phyloP scores from a whole-genome alignment of 2,888 invertebrate genomes.

The Alcis repandata region DNA sequence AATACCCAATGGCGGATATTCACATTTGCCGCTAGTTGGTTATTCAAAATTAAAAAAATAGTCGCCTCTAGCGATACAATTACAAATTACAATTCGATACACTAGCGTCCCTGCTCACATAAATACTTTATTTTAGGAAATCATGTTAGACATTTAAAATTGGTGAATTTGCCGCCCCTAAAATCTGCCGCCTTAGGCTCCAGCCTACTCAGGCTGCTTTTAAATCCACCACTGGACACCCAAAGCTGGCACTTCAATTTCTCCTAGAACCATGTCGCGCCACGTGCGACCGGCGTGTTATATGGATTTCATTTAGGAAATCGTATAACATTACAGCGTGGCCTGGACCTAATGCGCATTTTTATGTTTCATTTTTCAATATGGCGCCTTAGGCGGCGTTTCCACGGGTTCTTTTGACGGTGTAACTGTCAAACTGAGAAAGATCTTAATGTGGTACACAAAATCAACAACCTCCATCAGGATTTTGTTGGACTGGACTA shows the following conservation, averaged over 20 bases:
- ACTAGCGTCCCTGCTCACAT: background rate
- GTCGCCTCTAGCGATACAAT: too few relatives aligned
- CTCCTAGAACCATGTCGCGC: conserved; percentile 52
- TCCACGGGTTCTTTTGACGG: background rate
- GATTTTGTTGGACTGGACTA: too few relatives aligned
- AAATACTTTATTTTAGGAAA: too few relatives aligned
- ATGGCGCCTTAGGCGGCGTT: conserved; percentile 41
- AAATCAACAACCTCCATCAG: too few relatives aligned
- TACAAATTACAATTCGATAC: background rate
- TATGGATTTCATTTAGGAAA: conserved; percentile 85
- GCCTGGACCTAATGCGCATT: conserved; percentile 77
- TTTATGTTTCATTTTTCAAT: conserved; percentile 79
- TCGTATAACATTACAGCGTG: conserved; percentile 80
- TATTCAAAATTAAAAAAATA: too few relatives aligned
- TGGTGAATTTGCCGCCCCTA: too few relatives aligned
- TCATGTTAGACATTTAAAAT: too few relatives aligned
- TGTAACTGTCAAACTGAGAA: background rate
- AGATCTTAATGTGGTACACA: too few relatives aligned
- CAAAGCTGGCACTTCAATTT: conserved; percentile 54
- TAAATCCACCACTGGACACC: background rate
- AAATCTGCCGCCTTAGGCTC: too few relatives aligned
- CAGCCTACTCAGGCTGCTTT: too few relatives aligned
- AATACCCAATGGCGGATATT: too few relatives aligned
- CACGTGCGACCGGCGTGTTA: conserved; percentile 81
- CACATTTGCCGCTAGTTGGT: too few relatives aligned